Base-by-base conservation (phyloP, 2,888 invertebrate species). In the Pachliopta kotzebuea region DNA sequence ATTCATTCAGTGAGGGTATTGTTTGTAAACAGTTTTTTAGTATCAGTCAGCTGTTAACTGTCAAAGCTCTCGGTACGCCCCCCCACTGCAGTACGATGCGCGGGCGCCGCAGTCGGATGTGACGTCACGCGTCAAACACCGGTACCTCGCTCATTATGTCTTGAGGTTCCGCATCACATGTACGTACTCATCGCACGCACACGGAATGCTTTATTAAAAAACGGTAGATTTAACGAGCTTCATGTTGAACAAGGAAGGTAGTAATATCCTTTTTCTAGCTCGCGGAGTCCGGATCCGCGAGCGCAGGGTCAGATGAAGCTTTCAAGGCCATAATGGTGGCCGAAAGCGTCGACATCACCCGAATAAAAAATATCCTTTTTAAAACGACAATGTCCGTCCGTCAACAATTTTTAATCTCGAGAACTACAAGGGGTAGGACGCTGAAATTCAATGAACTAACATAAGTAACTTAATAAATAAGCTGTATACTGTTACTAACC, bases 71-170 rank as follows among this genome's bases (percentile, higher is more conserved):
- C 56, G 58, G 63, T 63, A 72, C 76, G 74, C 74, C 74, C 69
- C 37, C 62, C 65, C 53, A 60, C n/a, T n/a, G n/a, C 60, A 69
- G 66, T 9, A n/a, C 45, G 45, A 6, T 74, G 79, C 79, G 84
- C 76, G 70, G 70, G 73, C 74, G 78, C 81, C 75, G 62, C 64
- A 72, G 70, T 78, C 72, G 79, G 80, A 81, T 74, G 72, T 83
- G 81, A 82, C 80, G 80, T 83, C 75, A 73, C 71, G 65, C 67
- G 72, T 71, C 73, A 74, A 74, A 69, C 71, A 74, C 76, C 80
- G 76, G 77, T 76, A 72, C 69, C 58, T 58, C 67, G 67, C 68
- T 79, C 79, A 83, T 80, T 84, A 76, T 69, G 65, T 67, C 71
- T 63, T 71, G 69, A 70, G 69, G 73, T 72, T 70, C 73, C 74